Conservation (phyloP, 2,113 vertebrate species). For the Elgaria multicarinata region DNA sequence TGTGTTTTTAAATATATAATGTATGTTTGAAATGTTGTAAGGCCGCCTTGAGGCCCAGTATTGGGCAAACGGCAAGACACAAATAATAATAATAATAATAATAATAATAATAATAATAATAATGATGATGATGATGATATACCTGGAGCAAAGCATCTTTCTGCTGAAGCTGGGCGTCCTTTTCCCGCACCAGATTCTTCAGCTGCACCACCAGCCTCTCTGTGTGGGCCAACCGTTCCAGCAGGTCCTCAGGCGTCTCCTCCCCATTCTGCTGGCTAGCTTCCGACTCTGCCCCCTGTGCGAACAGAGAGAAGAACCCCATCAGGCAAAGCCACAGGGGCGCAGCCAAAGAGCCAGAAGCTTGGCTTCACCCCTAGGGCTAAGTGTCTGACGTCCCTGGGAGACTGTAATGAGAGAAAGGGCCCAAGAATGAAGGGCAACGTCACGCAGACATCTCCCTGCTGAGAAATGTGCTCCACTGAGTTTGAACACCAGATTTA, state of each 20-base stretch:
- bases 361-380: not conserved
- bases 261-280: constrained; percentile 58
- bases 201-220: constrained; percentile 89
- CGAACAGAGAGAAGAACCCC: not conserved
- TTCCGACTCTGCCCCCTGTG: constrained; percentile 70
- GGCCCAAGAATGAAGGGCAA: not conserved
- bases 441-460: too few relatives aligned
- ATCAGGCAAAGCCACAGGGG: not conserved
- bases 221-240: constrained; percentile 85
- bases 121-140: too few relatives aligned
- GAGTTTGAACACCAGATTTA: too few relatives aligned
- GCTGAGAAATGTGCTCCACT: too few relatives aligned
- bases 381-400: not conserved
- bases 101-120: too few relatives aligned
- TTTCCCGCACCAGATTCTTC: constrained; percentile 88
- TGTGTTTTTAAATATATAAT: too few relatives aligned
- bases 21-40: too few relatives aligned
- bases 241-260: constrained; percentile 77
- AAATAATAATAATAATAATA: too few relatives aligned
- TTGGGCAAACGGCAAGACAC: too few relatives aligned
- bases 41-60: too few relatives aligned
- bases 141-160: constrained; percentile 85
- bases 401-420: not conserved
- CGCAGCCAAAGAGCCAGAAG: not conserved
- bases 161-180: constrained; percentile 84